Base-by-base conservation (phyloP, 2,797 vertebrate genomes). In the Remorina albescens region DNA sequence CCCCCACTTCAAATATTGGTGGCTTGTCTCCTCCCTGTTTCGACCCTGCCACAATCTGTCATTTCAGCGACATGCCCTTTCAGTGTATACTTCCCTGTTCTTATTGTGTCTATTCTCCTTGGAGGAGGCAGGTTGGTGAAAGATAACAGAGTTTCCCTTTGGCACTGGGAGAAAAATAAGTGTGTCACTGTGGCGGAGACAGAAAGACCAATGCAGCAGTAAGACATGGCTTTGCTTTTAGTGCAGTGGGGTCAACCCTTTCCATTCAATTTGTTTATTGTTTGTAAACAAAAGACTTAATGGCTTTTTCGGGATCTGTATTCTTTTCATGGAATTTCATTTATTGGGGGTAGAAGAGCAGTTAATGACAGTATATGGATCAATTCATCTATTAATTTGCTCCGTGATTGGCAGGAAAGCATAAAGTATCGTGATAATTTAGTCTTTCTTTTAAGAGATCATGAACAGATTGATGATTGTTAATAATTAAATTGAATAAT, bases 71-170 rank as follows among this genome's bases (percentile, higher is more conserved):
- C 53, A 49, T 4, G 72, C 61, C 67, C 26, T 25, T 47, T 58
- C 21, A 32, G 26, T 63, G 59, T 57, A 18, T 26, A 26, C 59
- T 37, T 13, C 15, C 15, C 56, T 65, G 11, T 61, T 77, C 37
- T 8, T 74, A 75, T 86, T 87, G 80, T 39, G 18, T 66, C 54
- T 68, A 77, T 72, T 74, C 59, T 61, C 61, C 67, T 74, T 54
- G 69, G 56, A 61, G 32, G 69, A 76, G 71, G 84, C 59, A 36
- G 47, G 8, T 46, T 21, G 36, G 65, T 78, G 74, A 84, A 65
- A 34, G 77, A 85, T 85, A 55, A 47, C 74, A 21, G 64, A 58
- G 8, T 56, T 78, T 70, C 41, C 56, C 19, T 66, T 28, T 2
- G 26, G 53, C 8, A 59, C 62, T 12, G 34, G 64, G n/a, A 46